phyloP scores from a whole-genome alignment of 37 sponge, comb jelly and placozoan genomes.

The Amphimedon queenslandica region DNA sequence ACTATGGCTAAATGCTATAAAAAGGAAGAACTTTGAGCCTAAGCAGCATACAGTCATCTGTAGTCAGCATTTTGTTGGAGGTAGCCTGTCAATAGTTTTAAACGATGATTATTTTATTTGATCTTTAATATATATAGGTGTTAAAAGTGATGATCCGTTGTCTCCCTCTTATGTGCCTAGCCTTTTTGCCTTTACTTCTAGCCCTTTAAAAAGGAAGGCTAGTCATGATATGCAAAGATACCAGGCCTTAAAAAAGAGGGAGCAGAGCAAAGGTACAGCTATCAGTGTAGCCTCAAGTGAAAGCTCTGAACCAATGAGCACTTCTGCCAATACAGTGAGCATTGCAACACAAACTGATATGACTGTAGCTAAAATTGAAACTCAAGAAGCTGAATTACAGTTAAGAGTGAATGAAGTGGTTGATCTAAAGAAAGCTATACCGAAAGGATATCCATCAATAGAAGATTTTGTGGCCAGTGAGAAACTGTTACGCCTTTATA shows the following conservation, averaged over 20 bases:
- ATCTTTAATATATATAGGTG: background rate
- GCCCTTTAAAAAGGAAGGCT: conserved; percentile 2
- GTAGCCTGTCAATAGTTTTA: background rate
- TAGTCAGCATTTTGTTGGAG: conserved; percentile 36
- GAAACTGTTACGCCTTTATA: conserved; percentile 26
- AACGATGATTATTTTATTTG: background rate
- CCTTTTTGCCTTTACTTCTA: conserved; percentile 18
- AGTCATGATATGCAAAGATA: conserved; percentile 6
- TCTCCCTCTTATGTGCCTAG: conserved; percentile 35
- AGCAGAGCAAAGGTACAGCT: background rate
- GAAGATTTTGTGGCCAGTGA: conserved; percentile 12
- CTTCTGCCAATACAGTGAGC: background rate
- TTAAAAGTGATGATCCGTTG: conserved; percentile 31
- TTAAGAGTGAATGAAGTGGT: background rate
- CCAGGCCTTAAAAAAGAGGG: conserved; percentile 1
- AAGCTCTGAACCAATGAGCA: background rate
- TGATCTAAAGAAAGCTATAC: background rate
- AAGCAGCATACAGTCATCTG: conserved; percentile 17
- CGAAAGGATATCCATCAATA: conserved; percentile 20
- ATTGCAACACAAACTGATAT: conserved; percentile 35
- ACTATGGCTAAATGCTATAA: conserved; percentile 38
- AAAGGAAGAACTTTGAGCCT: conserved; percentile 21
- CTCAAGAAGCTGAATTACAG: conserved; percentile 28
- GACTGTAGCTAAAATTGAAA: conserved; percentile 1
- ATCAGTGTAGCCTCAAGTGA: background rate